Evolutionary conservation across 2,888 invertebrate genomes (phyloP).

Genomic region (Pollenia amentaria): DNA sequence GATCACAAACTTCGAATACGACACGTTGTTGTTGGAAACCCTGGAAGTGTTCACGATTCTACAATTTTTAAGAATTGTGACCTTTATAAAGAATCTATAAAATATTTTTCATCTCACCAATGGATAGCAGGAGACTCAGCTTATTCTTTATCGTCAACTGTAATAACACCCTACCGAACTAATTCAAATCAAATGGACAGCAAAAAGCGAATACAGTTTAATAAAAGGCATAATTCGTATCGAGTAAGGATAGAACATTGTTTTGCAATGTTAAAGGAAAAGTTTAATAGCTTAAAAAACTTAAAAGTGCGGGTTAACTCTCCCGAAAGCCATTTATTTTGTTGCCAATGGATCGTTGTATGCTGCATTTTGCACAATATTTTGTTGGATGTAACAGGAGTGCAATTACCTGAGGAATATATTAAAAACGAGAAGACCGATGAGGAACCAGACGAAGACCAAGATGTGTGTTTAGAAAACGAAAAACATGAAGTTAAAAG

Average conservation of each 20-base stretch:
- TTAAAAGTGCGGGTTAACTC: constrained; percentile 35
- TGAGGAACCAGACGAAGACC: constrained; percentile 5
- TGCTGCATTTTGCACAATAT: constrained; percentile 40
- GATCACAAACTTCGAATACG: too few relatives aligned
- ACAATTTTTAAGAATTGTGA: constrained; percentile 29
- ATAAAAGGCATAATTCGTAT: constrained; percentile 30
- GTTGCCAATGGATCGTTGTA: constrained; percentile 24
- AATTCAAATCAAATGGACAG: constrained; percentile 39
- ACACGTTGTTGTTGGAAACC: not conserved
- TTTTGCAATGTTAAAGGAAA: constrained; percentile 28
- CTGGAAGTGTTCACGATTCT: constrained; percentile 3
- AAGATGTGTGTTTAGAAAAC: not conserved
- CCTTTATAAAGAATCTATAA: constrained; percentile 13
- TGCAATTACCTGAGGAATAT: not conserved
- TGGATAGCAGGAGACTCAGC: constrained; percentile 41
- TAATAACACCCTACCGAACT: constrained; percentile 42
- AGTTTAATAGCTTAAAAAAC: constrained; percentile 14
- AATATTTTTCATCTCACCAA: constrained; percentile 35
- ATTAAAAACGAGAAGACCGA: not conserved
- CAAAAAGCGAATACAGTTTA: constrained; percentile 5
- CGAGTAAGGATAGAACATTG: constrained; percentile 41
- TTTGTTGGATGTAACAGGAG: not conserved
- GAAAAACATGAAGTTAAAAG: constrained; percentile 28
- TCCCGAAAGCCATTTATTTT: constrained; percentile 8
- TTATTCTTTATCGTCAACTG: constrained; percentile 3